phyloP scores from a whole-genome alignment of 2,797 vertebrate genomes.

The Eurystomus glaucurus region DNA sequence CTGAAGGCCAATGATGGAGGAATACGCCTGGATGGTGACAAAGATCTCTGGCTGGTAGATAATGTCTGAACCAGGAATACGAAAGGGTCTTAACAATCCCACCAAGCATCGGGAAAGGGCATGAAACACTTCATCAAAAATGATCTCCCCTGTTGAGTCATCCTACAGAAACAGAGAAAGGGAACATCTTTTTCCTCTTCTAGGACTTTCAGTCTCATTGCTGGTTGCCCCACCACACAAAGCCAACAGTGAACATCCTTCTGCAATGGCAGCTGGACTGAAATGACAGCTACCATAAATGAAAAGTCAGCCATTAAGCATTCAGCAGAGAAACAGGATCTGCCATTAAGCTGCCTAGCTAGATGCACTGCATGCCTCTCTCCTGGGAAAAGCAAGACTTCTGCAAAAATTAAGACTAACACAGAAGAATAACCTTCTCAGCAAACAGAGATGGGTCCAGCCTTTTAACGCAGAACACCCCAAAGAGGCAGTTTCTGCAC shows the following conservation, averaged over 20 bases:
- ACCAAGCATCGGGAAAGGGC: constrained; percentile 92
- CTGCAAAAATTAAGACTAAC: background rate
- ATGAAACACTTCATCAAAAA: constrained; percentile 97
- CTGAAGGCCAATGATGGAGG: constrained; percentile 94
- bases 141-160: constrained; percentile 96
- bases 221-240: rapidly evolving
- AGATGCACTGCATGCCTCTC: background rate
- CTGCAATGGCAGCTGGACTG: background rate
- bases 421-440: background rate
- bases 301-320: rapidly evolving
- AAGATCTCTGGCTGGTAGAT: constrained; percentile 95
- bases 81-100: constrained; percentile 92
- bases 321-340: background rate
- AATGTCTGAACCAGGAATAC: constrained; percentile 92
- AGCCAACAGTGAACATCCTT: background rate
- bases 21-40: constrained; percentile 96
- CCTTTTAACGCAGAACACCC: rapidly evolving
- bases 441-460: rapidly evolving
- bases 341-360: background rate
- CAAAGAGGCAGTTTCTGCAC: background rate
- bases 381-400: background rate
- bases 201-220: background rate
- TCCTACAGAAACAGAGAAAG: constrained; percentile 85
- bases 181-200: background rate
- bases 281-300: background rate